phyloP scores from a whole-genome alignment of 53 echinoderm and acorn worm species.

The Stichopus horrens region DNA sequence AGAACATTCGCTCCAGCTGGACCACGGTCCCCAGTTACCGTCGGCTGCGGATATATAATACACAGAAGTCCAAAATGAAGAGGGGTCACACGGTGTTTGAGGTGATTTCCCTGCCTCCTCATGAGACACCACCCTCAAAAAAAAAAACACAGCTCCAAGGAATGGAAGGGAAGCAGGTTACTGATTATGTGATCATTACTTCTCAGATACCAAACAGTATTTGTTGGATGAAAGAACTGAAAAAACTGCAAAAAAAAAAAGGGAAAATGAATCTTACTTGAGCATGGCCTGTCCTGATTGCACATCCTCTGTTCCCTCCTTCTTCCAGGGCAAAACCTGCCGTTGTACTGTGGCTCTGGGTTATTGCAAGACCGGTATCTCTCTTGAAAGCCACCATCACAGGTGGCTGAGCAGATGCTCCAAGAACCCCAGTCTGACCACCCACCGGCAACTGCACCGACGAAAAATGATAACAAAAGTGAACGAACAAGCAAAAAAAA shows the following conservation, averaged over 20 bases:
- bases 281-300: constrained; percentile 69
- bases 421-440: constrained; percentile 87
- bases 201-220: no score
- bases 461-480: neutral
- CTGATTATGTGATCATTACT: no score
- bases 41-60: constrained; percentile 57
- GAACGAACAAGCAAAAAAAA: neutral
- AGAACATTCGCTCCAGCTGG: constrained; percentile 75
- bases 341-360: constrained; percentile 75
- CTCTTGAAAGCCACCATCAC: constrained; percentile 71
- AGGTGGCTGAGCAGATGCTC: constrained; percentile 68
- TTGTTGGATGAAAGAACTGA: no score
- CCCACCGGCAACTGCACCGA: constrained; percentile 67
- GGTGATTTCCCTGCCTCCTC: neutral
- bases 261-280: constrained; percentile 59
- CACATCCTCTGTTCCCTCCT: constrained; percentile 56
- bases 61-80: neutral
- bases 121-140: no score
- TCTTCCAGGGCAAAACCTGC: constrained; percentile 71
- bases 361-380: constrained; percentile 66
- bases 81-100: neutral
- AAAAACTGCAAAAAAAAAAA: neutral
- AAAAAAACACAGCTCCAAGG: no score
- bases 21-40: constrained; percentile 86
- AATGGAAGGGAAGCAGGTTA: no score